phyloP scores from a whole-genome alignment of 2,888 invertebrate species.

The Pharmacophagus antenor region DNA sequence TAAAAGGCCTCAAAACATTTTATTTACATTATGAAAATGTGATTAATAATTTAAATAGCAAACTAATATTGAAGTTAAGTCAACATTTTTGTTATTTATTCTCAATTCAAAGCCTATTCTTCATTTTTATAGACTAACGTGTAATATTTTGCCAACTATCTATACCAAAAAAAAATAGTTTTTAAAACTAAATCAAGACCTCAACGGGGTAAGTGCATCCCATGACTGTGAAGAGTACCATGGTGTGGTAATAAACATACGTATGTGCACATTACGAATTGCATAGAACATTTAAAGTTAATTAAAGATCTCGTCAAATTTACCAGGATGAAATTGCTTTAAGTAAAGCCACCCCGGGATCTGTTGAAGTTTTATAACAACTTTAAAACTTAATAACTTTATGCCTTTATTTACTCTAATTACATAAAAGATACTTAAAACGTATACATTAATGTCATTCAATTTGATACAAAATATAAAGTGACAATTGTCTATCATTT shows the following conservation, averaged over 20 bases:
- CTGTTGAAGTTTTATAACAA: slow-evolving; percentile 17
- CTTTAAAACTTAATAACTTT: slow-evolving; percentile 17
- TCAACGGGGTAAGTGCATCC: not conserved
- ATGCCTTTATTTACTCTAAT: not conserved
- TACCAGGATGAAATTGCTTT: slow-evolving; percentile 14
- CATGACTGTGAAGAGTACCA: not conserved
- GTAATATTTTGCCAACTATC: no score
- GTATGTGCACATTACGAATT: not conserved
- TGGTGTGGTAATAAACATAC: not conserved
- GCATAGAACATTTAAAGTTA: slow-evolving; percentile 9
- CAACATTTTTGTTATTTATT: no score
- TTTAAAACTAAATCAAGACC: not conserved
- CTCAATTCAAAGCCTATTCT: no score
- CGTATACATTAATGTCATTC: no score
- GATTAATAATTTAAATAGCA: no score
- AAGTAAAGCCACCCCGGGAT: slow-evolving; percentile 11
- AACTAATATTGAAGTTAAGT: no score
- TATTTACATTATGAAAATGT: no score
- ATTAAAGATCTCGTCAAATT: slow-evolving; percentile 23
- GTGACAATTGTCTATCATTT: no score
- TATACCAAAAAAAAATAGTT: not conserved
- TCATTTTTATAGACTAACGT: no score
- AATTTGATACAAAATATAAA: not conserved
- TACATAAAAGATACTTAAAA: slow-evolving; percentile 1
- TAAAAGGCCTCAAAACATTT: no score